phyloP scores from a whole-genome alignment of 2,797 vertebrate species.

The Orestias chungarensis region DNA sequence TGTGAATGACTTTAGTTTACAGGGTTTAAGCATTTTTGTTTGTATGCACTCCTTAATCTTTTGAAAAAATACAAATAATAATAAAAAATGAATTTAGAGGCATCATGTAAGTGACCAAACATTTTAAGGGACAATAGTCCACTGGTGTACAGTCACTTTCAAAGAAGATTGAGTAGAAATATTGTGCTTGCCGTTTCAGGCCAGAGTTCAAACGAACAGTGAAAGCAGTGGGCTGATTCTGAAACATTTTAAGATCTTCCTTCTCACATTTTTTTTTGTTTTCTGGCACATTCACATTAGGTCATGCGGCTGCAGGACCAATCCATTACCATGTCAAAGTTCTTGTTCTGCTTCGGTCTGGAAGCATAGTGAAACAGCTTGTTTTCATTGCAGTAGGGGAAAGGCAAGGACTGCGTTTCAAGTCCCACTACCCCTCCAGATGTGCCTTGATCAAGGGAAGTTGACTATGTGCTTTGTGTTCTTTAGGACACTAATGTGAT shows the following conservation, averaged over 20 bases:
- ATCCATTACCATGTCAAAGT: constrained; percentile 83
- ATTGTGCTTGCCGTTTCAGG: constrained; percentile 65
- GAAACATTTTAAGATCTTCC: constrained; percentile 79
- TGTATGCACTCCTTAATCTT: not conserved
- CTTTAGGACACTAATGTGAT: constrained; percentile 83
- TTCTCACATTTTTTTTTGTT: constrained; percentile 45
- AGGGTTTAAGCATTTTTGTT: constrained; percentile 15
- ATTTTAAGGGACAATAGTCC: constrained; percentile 26
- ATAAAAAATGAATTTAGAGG: not conserved
- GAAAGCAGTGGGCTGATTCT: constrained; percentile 83
- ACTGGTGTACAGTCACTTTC: constrained; percentile 56
- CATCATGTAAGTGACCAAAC: not conserved
- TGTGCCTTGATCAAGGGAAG: constrained; percentile 81
- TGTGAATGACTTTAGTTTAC: constrained; percentile 45
- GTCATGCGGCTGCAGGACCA: constrained; percentile 70
- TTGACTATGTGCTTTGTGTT: constrained; percentile 82
- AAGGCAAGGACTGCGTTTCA: constrained; percentile 73
- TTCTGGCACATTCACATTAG: constrained; percentile 73
- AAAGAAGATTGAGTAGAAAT: constrained; percentile 59
- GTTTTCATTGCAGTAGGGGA: constrained; percentile 82
- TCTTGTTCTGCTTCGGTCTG: constrained; percentile 76
- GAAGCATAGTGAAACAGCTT: constrained; percentile 81
- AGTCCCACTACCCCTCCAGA: constrained; percentile 69
- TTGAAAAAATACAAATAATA: constrained; percentile 5
- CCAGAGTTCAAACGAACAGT: constrained; percentile 81